phyloP scores from a whole-genome alignment of 2,113 vertebrate genomes.

The Microtus oregoni region DNA sequence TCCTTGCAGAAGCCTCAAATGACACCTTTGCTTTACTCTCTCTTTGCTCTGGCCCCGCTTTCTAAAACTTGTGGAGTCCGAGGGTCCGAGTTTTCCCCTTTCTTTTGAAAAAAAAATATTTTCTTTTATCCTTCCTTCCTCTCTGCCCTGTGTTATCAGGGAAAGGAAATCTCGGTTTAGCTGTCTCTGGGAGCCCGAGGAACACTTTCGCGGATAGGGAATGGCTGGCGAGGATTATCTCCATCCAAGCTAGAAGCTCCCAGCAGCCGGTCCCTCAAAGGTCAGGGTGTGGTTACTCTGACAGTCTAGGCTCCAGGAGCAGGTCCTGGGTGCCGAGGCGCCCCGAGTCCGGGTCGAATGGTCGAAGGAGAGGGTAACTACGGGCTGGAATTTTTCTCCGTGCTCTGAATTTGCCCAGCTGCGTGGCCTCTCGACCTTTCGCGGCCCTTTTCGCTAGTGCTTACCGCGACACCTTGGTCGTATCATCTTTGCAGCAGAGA shows the following conservation, averaged over 20 bases:
- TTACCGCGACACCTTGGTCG: conserved; percentile 40
- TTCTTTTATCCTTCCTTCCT: conserved; percentile 18
- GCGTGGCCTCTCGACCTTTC: conserved; percentile 59
- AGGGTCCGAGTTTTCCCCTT: conserved; percentile 17
- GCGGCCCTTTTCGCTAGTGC: conserved; percentile 28
- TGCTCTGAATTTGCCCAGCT: neutral
- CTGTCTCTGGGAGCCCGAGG: conserved; percentile 40
- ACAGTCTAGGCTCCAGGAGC: neutral
- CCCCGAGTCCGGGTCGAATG: neutral
- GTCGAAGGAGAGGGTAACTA: neutral
- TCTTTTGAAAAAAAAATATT: conserved; percentile 24
- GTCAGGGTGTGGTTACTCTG: conserved; percentile 67
- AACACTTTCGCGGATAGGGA: conserved; percentile 34
- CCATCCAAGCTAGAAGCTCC: conserved; percentile 46
- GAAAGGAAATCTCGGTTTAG: conserved; percentile 53
- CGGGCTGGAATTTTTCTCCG: neutral
- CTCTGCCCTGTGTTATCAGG: conserved; percentile 40
- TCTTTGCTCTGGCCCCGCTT: conserved; percentile 49
- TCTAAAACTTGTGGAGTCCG: conserved; percentile 75
- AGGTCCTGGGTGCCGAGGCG: neutral
- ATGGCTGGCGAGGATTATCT: conserved; percentile 61
- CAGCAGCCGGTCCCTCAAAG: neutral
- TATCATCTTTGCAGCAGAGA: neutral
- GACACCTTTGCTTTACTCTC: conserved; percentile 68
- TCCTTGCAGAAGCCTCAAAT: conserved; percentile 75